phyloP scores from a whole-genome alignment of 2,113 vertebrate species.

The Hippocampus zosterae region DNA sequence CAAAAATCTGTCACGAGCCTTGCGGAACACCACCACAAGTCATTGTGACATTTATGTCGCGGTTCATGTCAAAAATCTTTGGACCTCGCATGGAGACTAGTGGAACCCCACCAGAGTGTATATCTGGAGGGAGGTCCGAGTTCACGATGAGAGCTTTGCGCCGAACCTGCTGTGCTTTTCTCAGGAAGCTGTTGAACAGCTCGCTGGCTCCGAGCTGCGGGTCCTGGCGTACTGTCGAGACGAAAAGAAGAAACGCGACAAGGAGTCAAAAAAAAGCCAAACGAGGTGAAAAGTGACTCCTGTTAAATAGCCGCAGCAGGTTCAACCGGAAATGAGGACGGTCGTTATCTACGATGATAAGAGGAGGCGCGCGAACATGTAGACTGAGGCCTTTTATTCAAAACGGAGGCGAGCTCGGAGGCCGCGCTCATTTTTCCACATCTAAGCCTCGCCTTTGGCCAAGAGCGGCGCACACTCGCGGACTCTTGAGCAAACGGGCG shows the following conservation, averaged over 20 bases:
- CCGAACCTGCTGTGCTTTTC: conserved; percentile 92
- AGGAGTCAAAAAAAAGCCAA: conserved; percentile 1
- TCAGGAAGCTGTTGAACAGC: conserved; percentile 93
- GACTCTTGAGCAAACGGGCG: conserved; percentile 66
- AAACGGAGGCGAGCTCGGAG: not conserved
- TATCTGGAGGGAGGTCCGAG: too few relatives aligned
- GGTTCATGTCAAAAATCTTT: too few relatives aligned
- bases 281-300: not conserved
- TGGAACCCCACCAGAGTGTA: too few relatives aligned
- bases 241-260: not conserved
- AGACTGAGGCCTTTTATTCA: not conserved
- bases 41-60: too few relatives aligned
- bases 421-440: conserved; percentile 55
- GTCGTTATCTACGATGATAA: not conserved
- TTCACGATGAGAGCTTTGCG: not conserved
- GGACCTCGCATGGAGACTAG: too few relatives aligned
- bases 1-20: too few relatives aligned
- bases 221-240: conserved; percentile 88
- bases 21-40: too few relatives aligned
- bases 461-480: conserved; percentile 59
- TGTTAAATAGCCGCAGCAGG: not conserved
- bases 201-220: conserved; percentile 86
- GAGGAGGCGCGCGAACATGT: not conserved
- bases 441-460: conserved; percentile 58
- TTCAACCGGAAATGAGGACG: conserved; percentile 12